Percentiles rank a stretch among this genome's conserved stretches.
phyloP scores from a whole-genome alignment of 2,113 vertebrate species.

The Tichodroma muraria region DNA sequence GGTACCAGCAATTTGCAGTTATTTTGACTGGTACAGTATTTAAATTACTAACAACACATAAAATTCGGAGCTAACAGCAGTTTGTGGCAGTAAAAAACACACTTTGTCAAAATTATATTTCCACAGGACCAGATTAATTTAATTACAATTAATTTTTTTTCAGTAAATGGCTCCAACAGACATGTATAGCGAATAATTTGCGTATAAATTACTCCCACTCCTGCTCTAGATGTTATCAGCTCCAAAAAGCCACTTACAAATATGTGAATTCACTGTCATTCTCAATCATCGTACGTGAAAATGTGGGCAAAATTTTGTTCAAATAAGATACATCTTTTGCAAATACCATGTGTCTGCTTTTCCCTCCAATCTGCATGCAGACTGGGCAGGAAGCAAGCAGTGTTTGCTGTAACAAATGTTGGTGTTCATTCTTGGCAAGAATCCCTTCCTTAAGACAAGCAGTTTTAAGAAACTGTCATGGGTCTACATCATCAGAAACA shows the following conservation, averaged over 20 bases:
- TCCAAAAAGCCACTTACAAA: conserved; percentile 24
- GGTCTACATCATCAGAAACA: neutral
- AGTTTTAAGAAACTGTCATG: neutral
- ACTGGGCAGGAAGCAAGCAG: neutral
- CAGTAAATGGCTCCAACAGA: neutral
- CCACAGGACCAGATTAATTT: conserved; percentile 20
- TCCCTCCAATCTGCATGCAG: neutral
- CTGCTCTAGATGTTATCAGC: neutral
- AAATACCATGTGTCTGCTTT: neutral
- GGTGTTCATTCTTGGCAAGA: neutral
- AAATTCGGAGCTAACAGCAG: conserved; percentile 22
- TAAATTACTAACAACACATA: conserved; percentile 46
- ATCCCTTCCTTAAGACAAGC: neutral
- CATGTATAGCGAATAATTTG: neutral
- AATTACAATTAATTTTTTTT: conserved; percentile 41
- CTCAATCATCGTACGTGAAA: neutral
- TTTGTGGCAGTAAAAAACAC: neutral
- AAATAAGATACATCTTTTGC: neutral
- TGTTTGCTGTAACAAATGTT: neutral
- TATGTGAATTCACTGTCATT: neutral
- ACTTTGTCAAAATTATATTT: conserved; percentile 49
- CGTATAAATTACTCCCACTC: conserved; percentile 17
- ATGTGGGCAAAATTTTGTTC: neutral
- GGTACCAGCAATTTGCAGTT: conserved; percentile 30
- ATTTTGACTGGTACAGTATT: conserved; percentile 37